These are phyloP conservation scores for Xiphophorus hellerii DNA, from an alignment of 2,113 vertebrate species.

Conservation along the genomic window DNA sequence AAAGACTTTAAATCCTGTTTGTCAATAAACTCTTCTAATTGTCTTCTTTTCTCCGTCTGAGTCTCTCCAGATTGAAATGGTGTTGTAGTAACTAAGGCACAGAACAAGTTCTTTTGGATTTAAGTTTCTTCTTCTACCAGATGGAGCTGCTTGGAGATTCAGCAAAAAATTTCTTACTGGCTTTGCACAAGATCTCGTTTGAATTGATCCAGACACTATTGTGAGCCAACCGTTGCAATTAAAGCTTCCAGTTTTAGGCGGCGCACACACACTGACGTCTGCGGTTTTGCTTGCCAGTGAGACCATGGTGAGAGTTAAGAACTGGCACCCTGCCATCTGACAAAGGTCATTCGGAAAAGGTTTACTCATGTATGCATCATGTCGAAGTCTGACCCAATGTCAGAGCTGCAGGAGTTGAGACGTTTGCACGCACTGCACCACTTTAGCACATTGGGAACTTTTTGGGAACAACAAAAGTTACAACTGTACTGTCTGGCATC, in stretches of 20 bases:
- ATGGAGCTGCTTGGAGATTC: not conserved
- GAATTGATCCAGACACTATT: conserved; percentile 21
- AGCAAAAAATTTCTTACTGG: conserved; percentile 13
- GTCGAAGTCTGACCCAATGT: conserved; percentile 49
- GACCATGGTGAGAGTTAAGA: conserved; percentile 33
- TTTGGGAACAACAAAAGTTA: not conserved
- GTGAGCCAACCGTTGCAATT: conserved; percentile 31
- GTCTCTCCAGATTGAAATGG: too few species aligned
- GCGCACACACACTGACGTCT: conserved; percentile 32
- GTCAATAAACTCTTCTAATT: too few species aligned
- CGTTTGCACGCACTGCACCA: conserved; percentile 27
- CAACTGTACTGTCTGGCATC: too few species aligned
- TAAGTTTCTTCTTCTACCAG: conserved; percentile 4
- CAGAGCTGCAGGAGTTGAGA: conserved; percentile 41
- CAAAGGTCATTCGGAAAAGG: conserved; percentile 40
- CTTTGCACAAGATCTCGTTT: conserved; percentile 8
- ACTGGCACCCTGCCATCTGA: conserved; percentile 57
- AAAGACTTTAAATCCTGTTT: too few species aligned
- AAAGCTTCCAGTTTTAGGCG: conserved; percentile 29
- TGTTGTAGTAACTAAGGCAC: not conserved
- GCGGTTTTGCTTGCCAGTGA: conserved; percentile 39
- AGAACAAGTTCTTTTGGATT: not conserved
- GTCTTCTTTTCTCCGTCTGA: too few species aligned
- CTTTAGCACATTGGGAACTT: not conserved
- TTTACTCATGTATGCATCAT: conserved; percentile 58